phyloP scores from a whole-genome alignment of 2,113 vertebrate genomes.

The Podarcis cretensis region DNA sequence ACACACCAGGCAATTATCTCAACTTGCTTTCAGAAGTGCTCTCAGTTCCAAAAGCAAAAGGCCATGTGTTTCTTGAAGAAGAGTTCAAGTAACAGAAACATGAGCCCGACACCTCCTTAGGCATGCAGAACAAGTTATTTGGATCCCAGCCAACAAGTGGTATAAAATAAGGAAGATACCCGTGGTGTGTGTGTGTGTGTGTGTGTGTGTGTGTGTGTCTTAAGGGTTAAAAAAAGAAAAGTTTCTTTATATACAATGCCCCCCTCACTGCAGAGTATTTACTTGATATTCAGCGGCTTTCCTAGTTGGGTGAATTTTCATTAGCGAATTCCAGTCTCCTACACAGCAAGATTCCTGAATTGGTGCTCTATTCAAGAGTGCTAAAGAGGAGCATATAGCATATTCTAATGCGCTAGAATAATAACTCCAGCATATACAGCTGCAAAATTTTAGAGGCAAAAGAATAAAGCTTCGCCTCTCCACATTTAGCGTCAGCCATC shows the following conservation, averaged over 20 bases:
- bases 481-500: constrained; percentile 20
- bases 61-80: neutral
- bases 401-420: neutral
- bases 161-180: neutral
- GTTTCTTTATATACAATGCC: neutral
- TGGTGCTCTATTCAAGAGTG: neutral
- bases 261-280: constrained; percentile 31
- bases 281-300: constrained; percentile 46
- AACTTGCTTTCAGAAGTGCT: neutral
- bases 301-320: constrained; percentile 28
- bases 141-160: neutral
- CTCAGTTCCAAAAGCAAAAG: neutral
- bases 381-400: neutral
- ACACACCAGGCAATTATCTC: neutral
- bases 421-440: neutral
- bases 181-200: no score
- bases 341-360: constrained; percentile 22
- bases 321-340: constrained; percentile 55
- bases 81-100: neutral
- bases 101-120: neutral
- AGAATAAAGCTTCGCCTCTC: constrained; percentile 7
- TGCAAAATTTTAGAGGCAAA: constrained; percentile 27
- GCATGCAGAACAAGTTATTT: neutral
- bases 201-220: neutral
- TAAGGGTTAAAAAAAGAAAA: constrained; percentile 28